Evolutionary conservation across 2,797 vertebrate genomes (phyloP).

Genomic region (Sternarchorhynchus goeldii): DNA sequence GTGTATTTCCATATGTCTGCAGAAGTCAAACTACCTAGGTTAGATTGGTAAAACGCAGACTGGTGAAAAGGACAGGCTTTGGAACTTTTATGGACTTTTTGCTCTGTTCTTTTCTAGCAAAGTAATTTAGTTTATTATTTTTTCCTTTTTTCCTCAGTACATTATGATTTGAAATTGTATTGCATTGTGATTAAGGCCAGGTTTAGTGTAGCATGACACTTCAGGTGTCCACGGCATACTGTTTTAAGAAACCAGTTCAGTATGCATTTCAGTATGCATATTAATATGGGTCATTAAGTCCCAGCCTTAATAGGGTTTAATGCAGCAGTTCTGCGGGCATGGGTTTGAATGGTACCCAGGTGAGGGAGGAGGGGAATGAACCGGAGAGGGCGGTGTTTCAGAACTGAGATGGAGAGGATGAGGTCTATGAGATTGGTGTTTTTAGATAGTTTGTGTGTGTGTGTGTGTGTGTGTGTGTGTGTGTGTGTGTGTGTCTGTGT

Average conservation of each 20-base stretch:
- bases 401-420: too few species aligned
- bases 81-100: neutral
- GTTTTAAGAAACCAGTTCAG: neutral
- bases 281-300: constrained; percentile 1
- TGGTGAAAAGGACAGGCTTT: neutral
- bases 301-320: neutral
- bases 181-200: neutral
- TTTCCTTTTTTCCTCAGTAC: neutral
- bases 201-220: neutral
- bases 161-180: constrained; percentile 6
- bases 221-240: neutral
- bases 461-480: neutral
- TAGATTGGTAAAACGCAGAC: neutral
- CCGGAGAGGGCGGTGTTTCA: too few species aligned
- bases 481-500: neutral
- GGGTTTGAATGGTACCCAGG: too few species aligned
- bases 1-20: neutral
- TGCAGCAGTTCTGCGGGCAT: too few species aligned
- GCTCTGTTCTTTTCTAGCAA: neutral
- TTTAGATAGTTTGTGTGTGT: neutral
- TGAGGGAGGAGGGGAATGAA: too few species aligned
- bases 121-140: neutral
- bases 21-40: neutral
- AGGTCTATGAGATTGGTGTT: too few species aligned
- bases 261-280: neutral